Evolutionary conservation across 2,797 vertebrate species (phyloP).

Genomic region (Pantherophis alleghaniensis): DNA sequence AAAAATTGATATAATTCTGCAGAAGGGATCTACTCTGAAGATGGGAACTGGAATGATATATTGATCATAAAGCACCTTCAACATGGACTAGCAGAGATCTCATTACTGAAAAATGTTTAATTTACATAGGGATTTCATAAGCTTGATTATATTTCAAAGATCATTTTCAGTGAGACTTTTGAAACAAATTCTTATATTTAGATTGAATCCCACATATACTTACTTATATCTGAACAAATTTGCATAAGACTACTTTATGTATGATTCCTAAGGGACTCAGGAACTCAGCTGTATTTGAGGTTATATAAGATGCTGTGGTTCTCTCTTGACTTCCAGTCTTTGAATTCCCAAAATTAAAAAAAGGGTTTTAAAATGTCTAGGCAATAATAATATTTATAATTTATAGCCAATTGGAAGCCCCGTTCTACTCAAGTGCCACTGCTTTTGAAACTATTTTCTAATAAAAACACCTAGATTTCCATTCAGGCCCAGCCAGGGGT

Average conservation of each 20-base stretch:
- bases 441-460: neutral
- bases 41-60: constrained; percentile 38
- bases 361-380: neutral
- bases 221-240: neutral
- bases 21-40: constrained; percentile 44
- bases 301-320: neutral
- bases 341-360: neutral
- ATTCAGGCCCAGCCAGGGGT: neutral
- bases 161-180: neutral
- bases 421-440: neutral
- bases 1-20: constrained; percentile 45
- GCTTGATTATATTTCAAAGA: neutral
- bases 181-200: neutral
- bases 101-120: neutral
- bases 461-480: neutral
- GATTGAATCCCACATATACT: neutral
- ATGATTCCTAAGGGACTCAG: neutral
- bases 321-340: neutral
- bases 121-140: neutral
- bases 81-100: neutral
- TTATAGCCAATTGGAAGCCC: neutral
- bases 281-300: neutral
- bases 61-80: constrained; percentile 46
- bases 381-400: neutral
- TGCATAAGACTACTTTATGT: neutral